phyloP scores from a whole-genome alignment of 2,113 vertebrate genomes.

The Chascanopsetta lugubris region DNA sequence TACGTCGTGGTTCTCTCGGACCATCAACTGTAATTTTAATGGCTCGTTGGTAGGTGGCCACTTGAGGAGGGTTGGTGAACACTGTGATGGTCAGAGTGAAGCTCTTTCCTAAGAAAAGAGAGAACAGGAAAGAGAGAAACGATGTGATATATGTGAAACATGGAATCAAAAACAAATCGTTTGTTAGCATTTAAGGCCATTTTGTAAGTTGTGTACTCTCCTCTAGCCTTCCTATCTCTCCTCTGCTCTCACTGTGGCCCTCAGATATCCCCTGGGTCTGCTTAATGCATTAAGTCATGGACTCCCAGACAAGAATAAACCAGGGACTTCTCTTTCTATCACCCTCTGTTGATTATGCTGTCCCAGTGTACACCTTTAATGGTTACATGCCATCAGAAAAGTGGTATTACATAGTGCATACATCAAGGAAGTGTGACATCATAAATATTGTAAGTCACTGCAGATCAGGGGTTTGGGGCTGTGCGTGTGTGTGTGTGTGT shows the following conservation, averaged over 20 bases:
- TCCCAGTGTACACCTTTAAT: not conserved
- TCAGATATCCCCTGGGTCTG: conserved; percentile 26
- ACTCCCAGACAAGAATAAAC: conserved; percentile 18
- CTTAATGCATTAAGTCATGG: conserved; percentile 12
- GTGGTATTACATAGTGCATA: not conserved
- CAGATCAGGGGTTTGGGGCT: not conserved
- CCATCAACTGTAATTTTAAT: conserved; percentile 98
- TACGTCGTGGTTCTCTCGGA: conserved; percentile 93
- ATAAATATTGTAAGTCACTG: not conserved
- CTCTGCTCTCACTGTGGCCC: not conserved
- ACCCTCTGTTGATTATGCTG: not conserved
- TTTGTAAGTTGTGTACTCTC: not conserved
- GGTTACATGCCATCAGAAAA: not conserved
- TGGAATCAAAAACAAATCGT: no score
- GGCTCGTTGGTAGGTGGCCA: conserved; percentile 96
- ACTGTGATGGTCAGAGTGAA: conserved; percentile 98
- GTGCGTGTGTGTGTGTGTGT: conserved; percentile 3
- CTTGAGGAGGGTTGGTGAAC: conserved; percentile 97
- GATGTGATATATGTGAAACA: no score
- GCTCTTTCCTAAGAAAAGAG: conserved; percentile 88
- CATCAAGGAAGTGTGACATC: not conserved
- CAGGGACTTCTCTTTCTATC: not conserved
- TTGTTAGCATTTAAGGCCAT: not conserved
- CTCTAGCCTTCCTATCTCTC: not conserved
- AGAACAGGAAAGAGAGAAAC: not conserved